Evolutionary conservation across 1,140 invertebrate species (phyloP).

Genomic region (Drosophila funebris): DNA sequence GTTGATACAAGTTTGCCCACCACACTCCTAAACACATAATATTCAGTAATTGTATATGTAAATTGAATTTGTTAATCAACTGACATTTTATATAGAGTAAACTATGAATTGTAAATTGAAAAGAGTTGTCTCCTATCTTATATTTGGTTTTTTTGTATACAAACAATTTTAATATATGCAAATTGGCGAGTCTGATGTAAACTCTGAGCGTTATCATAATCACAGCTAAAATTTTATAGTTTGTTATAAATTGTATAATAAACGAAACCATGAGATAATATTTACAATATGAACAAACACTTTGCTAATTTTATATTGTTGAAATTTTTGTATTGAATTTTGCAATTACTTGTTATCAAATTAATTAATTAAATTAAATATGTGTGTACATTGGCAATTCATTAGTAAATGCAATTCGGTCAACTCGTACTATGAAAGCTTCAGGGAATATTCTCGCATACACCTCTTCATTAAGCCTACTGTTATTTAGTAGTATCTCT

Average conservation of each 20-base stretch:
- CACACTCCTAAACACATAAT: slow-evolving; percentile 35
- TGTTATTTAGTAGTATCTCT: not conserved
- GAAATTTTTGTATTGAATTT: not conserved
- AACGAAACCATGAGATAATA: not conserved
- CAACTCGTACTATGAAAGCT: not conserved
- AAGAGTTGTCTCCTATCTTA: slow-evolving; percentile 1
- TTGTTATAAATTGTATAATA: slow-evolving; percentile 16
- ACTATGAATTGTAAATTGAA: slow-evolving; percentile 40
- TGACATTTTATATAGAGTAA: slow-evolving; percentile 53
- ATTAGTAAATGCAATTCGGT: not conserved
- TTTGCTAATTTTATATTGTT: not conserved
- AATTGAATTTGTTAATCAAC: slow-evolving; percentile 77
- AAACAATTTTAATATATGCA: slow-evolving; percentile 31
- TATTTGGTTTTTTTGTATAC: slow-evolving; percentile 42
- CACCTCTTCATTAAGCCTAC: not conserved
- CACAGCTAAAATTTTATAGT: not conserved
- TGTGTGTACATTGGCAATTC: not conserved
- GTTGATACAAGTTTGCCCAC: slow-evolving; percentile 53
- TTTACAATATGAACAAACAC: not conserved
- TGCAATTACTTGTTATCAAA: not conserved
- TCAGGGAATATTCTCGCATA: not conserved
- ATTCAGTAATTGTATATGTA: slow-evolving; percentile 37
- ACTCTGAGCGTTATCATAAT: slow-evolving; percentile 7
- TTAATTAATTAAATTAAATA: not conserved
- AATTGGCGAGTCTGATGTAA: not conserved